These are phyloP conservation scores for Tamias sibiricus DNA, from an alignment of 2,113 vertebrate genomes.

Conservation along the genomic window DNA sequence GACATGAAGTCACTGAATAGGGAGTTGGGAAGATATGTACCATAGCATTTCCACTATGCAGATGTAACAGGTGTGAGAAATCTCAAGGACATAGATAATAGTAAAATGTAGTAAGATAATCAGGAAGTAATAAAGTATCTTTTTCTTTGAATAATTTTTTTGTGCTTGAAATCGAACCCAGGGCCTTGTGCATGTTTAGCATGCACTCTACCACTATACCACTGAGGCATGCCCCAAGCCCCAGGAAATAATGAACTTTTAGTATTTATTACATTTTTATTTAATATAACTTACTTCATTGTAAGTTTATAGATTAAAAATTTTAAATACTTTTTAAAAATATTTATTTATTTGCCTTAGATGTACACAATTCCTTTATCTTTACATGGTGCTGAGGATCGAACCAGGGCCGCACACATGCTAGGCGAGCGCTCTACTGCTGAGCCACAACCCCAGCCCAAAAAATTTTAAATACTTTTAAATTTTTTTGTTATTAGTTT, in stretches of 20 bases:
- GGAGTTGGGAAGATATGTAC: background rate
- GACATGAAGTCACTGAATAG: background rate
- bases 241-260: background rate
- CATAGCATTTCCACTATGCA: background rate
- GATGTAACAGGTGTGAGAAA: background rate
- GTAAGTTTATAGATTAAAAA: background rate
- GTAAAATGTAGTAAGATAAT: background rate
- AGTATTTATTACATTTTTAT: background rate
- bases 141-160: background rate
- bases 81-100: background rate
- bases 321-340: background rate
- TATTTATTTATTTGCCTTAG: too few species aligned
- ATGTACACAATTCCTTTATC: too few species aligned
- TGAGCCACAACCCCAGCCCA: too few species aligned
- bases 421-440: too few species aligned
- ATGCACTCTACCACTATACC: too few species aligned
- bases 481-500: background rate
- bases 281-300: constrained; percentile 34
- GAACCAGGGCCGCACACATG: too few species aligned
- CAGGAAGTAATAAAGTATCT: background rate
- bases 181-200: background rate
- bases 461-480: background rate
- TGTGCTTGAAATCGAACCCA: background rate
- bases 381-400: too few species aligned
- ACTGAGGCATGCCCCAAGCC: background rate